Evolutionary conservation across 1,140 invertebrate genomes (phyloP).

Genomic region (Sipha flava): DNA sequence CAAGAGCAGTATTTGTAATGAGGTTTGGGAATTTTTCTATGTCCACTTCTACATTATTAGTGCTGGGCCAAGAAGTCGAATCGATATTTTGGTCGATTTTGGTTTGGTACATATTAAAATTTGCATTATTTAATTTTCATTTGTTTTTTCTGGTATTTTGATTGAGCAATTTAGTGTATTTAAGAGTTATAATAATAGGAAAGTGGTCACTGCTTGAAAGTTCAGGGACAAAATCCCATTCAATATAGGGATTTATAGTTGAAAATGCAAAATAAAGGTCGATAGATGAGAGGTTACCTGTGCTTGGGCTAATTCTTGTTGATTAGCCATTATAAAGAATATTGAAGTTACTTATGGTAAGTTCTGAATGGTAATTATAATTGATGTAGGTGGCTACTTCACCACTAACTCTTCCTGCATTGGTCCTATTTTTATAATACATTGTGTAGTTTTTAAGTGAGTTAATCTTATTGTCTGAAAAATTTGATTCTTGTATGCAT

Average conservation of each 20-base stretch:
- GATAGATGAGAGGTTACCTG: neutral
- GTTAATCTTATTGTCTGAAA: neutral
- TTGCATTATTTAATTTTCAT: neutral
- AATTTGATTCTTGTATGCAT: neutral
- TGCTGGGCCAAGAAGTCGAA: neutral
- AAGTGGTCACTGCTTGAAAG: constrained; percentile 20
- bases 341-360: neutral
- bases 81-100: constrained; percentile 11
- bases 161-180: neutral
- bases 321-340: neutral
- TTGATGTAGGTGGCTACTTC: neutral
- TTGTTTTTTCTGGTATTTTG: neutral
- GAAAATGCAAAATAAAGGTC: neutral
- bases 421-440: neutral
- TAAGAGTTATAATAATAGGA: neutral
- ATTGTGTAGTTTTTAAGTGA: neutral
- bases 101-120: neutral
- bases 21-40: neutral
- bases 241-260: neutral
- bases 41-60: neutral
- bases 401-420: neutral
- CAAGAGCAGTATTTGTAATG: no score
- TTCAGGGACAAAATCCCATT: neutral
- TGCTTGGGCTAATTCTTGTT: neutral
- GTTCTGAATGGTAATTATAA: neutral